phyloP scores from a whole-genome alignment of 2,888 invertebrate species.

The Ochropleura plecta region DNA sequence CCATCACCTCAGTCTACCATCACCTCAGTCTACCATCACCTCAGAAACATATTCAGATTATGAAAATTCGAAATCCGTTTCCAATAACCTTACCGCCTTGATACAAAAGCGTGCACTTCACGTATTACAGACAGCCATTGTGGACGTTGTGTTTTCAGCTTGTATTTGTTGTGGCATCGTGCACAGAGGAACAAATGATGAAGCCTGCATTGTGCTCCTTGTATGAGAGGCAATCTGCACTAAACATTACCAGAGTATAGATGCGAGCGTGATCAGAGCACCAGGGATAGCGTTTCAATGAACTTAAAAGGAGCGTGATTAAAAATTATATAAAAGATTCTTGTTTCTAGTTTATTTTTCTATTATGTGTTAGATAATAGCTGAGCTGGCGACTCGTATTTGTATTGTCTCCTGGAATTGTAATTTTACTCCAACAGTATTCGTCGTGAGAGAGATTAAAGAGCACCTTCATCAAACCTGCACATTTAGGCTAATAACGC shows the following conservation, averaged over 20 bases:
- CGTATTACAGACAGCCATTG: conserved; percentile 74
- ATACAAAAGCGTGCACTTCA: conserved; percentile 70
- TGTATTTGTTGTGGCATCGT: conserved; percentile 68
- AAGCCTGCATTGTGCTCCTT: conserved; percentile 75
- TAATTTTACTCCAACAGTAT: neutral
- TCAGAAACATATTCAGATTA: conserved; percentile 15
- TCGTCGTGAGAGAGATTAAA: neutral
- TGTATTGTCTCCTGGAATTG: neutral
- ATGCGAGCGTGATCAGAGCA: conserved; percentile 46
- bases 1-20: too few relatives aligned
- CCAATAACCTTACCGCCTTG: conserved; percentile 54
- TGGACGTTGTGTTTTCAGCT: conserved; percentile 64
- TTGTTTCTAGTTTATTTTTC: conserved; percentile 30
- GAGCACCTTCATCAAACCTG: neutral
- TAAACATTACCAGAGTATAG: conserved; percentile 67
- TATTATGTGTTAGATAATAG: conserved; percentile 38
- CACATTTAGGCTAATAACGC: too few relatives aligned
- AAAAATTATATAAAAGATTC: conserved; percentile 36
- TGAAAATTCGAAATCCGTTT: conserved; percentile 48
- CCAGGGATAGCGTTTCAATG: conserved; percentile 44
- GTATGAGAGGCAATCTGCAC: conserved; percentile 73
- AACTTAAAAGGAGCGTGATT: conserved; percentile 43
- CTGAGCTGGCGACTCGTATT: neutral
- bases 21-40: too few relatives aligned
- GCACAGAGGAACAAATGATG: conserved; percentile 74